Evolutionary conservation across 2,888 invertebrate species (phyloP), one percentile per base, ranked within the genome.

Genomic region (Ochropleura leucogaster): DNA sequence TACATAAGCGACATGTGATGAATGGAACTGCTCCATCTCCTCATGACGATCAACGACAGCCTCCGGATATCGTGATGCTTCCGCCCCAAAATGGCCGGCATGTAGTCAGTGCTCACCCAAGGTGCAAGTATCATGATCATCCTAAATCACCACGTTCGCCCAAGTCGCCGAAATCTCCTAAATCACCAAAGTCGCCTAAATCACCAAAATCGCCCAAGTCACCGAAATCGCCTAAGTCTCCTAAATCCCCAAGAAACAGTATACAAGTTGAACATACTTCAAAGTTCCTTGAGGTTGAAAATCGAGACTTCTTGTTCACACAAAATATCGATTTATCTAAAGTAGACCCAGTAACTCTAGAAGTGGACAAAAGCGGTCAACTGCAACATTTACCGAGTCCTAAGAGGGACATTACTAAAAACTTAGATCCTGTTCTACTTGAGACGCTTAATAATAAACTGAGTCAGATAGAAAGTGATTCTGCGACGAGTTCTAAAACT

Each of bases 1-100:
- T 98, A 68, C 98, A 98, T 90, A 98, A 98, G 90, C 97, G 98
- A 6, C 98, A 98, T 90, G 97, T 98, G 1, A 98, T 98, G 98
- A 98, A 98, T 90, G 98, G 98, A 0, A 98, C 98, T 0, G 98
- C 98, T 0, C 97, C 97, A 0, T 97, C 97, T 0, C 97, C 97
- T 6, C 93, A 96, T 67, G 96, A 97, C 59, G 96, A 94, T 77
- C 93, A 92, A 67, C 94, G 94, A 69, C 94, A 92, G 51, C 95
- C 94, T 12, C 96, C 96, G 8, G 96, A 96, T 88, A 96, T 96
- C 14, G 92, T 96, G 63, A 95, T 95, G 92, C 89, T 96, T 68
- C 95, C 96, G 5, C 95, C 96, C 1, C 96, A 95, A 90, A 96
- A 96, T 87, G 95, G 95, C 8, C 92, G 96, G 18, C 96, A 96